Base-by-base conservation (phyloP, 2,797 vertebrate genomes). In the Apogon hyalosoma region DNA sequence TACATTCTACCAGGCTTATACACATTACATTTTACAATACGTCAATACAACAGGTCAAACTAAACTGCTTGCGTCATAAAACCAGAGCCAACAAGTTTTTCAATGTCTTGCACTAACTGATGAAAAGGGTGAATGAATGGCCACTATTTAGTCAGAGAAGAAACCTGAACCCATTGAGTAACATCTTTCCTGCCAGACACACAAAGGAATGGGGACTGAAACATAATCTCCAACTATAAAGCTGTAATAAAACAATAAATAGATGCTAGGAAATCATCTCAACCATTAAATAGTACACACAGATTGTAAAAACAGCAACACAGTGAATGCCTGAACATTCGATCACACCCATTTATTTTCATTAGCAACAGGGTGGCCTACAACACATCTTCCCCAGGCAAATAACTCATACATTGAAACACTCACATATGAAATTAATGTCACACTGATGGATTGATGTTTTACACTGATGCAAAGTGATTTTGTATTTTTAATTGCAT, bases 1-100 rank as follows among this genome's bases (percentile, higher is more conserved):
- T 15, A 24, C 47, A 21, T 48, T 48, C 31, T 63, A 36, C 3
- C 6, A 18, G 16, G 33, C 40, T n/a, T 31, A 28, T 28, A 28
- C 7, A 47, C 7, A 36, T 4, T 5, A 14, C 15, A 2, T n/a
- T 59, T 55, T 4, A 55, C 4, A 45, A 5, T 11, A 11, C 18
- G 28, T 69, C 31, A 50, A 69, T 41, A 55, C 3, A 31, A 49
- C 9, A 14, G 47, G n/a, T 63, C 15, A 31, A 42, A 45, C 63
- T 49, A 51, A 14, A 58, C 0, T 61, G 15, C 53, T 65, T 31
- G 10, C 11, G 52, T 28, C n/a, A 41, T 4, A 1, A 31, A 59
- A 59, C 39, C 43, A 15, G 46, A 18, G 15, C 13, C 13, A 63
- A 59, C 48, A 11, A 31, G 36, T 48, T 67, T 52, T 24, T 63